Percentiles rank a stretch among this genome's conserved stretches.
These are phyloP conservation scores for Erebia ligea DNA, from an alignment of 2,888 invertebrate genomes.

Conservation along the genomic window DNA sequence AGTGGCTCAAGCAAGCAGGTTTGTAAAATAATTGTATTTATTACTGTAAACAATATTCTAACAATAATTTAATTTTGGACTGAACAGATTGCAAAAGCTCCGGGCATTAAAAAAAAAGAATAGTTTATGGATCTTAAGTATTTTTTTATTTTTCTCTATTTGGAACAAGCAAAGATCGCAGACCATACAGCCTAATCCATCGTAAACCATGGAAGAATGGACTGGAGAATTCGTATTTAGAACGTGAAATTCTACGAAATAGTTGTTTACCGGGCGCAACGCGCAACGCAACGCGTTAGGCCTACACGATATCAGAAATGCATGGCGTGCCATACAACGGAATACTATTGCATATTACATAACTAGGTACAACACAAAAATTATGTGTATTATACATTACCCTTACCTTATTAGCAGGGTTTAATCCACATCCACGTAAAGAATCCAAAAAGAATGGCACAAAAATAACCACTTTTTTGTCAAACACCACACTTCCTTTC, in stretches of 20 bases:
- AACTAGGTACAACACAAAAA: conserved; percentile 3
- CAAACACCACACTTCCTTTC: conserved; percentile 26
- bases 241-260: conserved; percentile 3
- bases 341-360: not conserved
- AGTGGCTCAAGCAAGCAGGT: too few relatives aligned
- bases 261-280: conserved; percentile 17
- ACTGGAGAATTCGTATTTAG: conserved; percentile 1
- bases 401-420: conserved; percentile 64
- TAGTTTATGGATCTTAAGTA: not conserved
- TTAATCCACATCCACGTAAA: conserved; percentile 61
- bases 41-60: not conserved
- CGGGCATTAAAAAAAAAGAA: not conserved
- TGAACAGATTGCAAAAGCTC: not conserved
- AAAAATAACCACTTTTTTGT: conserved; percentile 32
- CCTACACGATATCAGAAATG: conserved; percentile 46
- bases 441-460: conserved; percentile 63
- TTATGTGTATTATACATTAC: conserved; percentile 8
- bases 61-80: not conserved
- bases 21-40: too few relatives aligned
- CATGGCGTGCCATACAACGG: conserved; percentile 16
- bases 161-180: not conserved
- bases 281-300: conserved; percentile 57
- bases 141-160: not conserved
- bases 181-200: not conserved
- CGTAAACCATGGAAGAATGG: not conserved